phyloP scores from a whole-genome alignment of 2,797 vertebrate genomes.

The Masticophis lateralis region DNA sequence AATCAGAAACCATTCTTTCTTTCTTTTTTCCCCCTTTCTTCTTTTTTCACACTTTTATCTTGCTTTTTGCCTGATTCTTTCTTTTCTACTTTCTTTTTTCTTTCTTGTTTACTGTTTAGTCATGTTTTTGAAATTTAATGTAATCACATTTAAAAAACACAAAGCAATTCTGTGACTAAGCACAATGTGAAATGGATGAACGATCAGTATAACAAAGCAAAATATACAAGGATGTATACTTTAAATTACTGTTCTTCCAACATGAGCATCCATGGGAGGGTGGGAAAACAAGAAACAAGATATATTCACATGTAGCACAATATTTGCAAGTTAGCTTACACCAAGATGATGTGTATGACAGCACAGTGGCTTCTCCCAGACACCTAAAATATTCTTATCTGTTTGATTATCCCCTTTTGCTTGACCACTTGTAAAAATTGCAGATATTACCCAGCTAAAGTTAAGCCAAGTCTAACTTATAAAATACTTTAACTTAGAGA shows the following conservation, averaged over 20 bases:
- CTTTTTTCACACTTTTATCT: too few species aligned
- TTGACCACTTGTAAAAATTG: not conserved
- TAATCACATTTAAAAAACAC: not conserved
- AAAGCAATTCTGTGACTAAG: not conserved
- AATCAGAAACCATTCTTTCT: too few species aligned
- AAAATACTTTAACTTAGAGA: not conserved
- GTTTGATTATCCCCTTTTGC: not conserved
- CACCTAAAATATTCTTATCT: not conserved
- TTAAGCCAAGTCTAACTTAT: not conserved
- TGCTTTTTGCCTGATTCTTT: too few species aligned
- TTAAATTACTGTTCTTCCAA: not conserved
- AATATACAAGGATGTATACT: not conserved
- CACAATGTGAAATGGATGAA: not conserved
- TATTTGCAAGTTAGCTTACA: not conserved
- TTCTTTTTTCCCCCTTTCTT: too few species aligned
- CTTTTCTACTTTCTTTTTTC: too few species aligned
- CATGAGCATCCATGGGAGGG: not conserved
- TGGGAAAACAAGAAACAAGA: not conserved
- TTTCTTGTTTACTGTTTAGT: too few species aligned
- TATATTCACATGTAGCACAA: not conserved
- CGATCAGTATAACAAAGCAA: not conserved
- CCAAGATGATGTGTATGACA: not conserved
- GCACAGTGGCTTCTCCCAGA: not conserved
- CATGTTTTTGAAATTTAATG: too few species aligned
- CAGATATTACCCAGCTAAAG: not conserved